These are phyloP conservation scores for Amphipyra berbera DNA, from an alignment of 2,888 invertebrate species.

Conservation along the genomic window DNA sequence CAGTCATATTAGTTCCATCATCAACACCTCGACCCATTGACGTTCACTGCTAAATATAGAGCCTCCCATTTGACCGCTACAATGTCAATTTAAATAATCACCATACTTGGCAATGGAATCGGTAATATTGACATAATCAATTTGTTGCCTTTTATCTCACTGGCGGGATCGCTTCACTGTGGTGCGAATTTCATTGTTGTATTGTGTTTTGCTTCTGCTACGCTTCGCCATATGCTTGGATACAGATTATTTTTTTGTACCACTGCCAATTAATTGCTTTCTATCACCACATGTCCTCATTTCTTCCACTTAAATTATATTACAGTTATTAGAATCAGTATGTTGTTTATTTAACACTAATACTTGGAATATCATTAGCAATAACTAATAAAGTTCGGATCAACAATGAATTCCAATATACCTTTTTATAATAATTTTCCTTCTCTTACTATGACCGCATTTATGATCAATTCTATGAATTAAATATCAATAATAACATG, in stretches of 20 bases:
- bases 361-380: conserved; percentile 29
- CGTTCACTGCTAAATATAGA: too few relatives aligned
- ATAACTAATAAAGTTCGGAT: conserved; percentile 13
- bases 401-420: conserved; percentile 17
- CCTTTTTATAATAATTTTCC: conserved; percentile 41
- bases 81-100: too few relatives aligned
- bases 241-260: too few relatives aligned
- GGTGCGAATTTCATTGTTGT: too few relatives aligned
- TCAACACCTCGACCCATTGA: too few relatives aligned
- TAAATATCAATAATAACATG: conserved; percentile 27
- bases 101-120: too few relatives aligned
- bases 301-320: conserved; percentile 7
- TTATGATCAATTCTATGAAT: conserved; percentile 35
- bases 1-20: not conserved
- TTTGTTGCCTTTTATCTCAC: too few relatives aligned
- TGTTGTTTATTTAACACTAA: conserved; percentile 16
- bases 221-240: too few relatives aligned
- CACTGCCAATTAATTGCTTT: not conserved
- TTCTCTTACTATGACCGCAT: conserved; percentile 34
- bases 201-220: too few relatives aligned
- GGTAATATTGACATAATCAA: too few relatives aligned
- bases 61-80: too few relatives aligned
- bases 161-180: too few relatives aligned
- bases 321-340: conserved; percentile 21
- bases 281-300: conserved; percentile 7